Conservation (phyloP, 92 coral and sea anemone genomes). For the Porites cylindrica region DNA sequence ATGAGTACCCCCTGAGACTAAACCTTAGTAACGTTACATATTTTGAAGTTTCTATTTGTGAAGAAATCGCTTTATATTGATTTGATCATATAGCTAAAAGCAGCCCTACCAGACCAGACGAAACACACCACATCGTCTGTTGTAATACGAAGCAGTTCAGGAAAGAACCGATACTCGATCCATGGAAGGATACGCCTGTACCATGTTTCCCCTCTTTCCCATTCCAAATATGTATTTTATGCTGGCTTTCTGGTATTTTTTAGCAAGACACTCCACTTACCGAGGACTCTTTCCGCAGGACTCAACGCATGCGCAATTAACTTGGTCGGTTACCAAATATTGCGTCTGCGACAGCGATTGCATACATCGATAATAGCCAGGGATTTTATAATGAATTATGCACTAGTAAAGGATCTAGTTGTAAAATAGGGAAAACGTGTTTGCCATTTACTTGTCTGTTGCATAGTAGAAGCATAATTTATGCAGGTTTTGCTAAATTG, state of each 20-base stretch:
- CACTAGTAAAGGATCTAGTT: constrained; percentile 4
- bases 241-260: background rate
- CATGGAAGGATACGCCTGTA: constrained; percentile 55
- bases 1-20: background rate
- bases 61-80: background rate
- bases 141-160: no score
- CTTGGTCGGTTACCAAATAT: constrained; percentile 7
- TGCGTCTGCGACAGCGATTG: background rate
- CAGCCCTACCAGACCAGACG: constrained; percentile 1
- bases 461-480: background rate
- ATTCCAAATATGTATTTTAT: constrained; percentile 13
- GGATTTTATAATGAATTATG: constrained; percentile 5
- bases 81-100: constrained; percentile 9
- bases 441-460: no score
- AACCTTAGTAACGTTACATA: background rate
- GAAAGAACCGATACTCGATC: constrained; percentile 17
- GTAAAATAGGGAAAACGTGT: background rate
- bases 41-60: constrained; percentile 11
- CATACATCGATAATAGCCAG: constrained; percentile 4
- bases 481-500: constrained; percentile 5
- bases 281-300: background rate
- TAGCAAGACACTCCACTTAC: background rate
- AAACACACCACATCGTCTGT: no score
- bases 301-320: constrained; percentile 2
- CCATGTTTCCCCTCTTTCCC: constrained; percentile 9